A percentile compares a stretch with the other conserved stretches of the same genome.
These are phyloP conservation scores for Synergus japonicus DNA, from an alignment of 2,888 invertebrate species.

Conservation along the genomic window DNA sequence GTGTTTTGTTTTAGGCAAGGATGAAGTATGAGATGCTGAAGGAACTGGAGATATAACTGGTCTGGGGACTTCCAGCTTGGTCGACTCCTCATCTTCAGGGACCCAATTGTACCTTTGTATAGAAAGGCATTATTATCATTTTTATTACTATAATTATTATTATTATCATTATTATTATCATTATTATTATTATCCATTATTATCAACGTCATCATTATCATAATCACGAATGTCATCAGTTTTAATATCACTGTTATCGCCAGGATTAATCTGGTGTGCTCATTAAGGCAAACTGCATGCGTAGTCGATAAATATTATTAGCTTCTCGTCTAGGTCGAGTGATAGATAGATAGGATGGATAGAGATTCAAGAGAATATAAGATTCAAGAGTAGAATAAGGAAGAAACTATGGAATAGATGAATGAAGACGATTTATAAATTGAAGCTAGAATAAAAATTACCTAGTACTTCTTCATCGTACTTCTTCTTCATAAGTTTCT, in stretches of 20 bases:
- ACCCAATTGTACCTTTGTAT: constrained; percentile 83
- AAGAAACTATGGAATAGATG: too few relatives aligned
- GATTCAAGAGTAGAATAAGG: too few relatives aligned
- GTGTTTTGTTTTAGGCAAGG: constrained; percentile 89
- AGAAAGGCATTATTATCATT: neutral
- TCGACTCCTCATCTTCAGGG: constrained; percentile 86
- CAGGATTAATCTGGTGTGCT: constrained; percentile 2
- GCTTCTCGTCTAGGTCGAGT: neutral
- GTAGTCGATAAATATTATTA: constrained; percentile 19
- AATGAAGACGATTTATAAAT: too few relatives aligned
- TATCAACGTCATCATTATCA: neutral
- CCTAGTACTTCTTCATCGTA: too few relatives aligned
- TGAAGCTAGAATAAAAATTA: too few relatives aligned
- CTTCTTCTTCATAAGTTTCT: too few relatives aligned
- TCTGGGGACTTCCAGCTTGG: constrained; percentile 86
- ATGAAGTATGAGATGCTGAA: constrained; percentile 63
- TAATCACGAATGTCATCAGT: neutral
- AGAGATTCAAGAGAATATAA: neutral
- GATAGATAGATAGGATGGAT: neutral
- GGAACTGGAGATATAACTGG: constrained; percentile 68
- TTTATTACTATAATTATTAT: neutral
- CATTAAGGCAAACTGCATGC: neutral
- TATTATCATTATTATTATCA: too few relatives aligned
- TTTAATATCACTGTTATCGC: neutral
- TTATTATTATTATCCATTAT: neutral